Percentiles rank a stretch among this genome's conserved stretches.
These are phyloP conservation scores for Delia radicum DNA, from an alignment of 1,140 invertebrate species.

Conservation along the genomic window DNA sequence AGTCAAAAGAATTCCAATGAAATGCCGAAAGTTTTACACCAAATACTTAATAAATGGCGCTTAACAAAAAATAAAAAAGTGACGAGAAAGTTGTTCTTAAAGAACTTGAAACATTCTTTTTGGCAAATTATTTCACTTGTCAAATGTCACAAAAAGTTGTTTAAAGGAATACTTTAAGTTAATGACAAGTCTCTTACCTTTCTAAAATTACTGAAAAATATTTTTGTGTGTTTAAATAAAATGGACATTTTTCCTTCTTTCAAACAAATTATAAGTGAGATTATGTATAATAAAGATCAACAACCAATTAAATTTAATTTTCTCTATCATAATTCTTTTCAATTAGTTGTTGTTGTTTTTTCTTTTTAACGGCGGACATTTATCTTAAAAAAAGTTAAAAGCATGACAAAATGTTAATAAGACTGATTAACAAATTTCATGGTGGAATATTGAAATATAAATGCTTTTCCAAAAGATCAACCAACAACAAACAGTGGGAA, in stretches of 20 bases:
- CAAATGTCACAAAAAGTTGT: background rate
- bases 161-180: background rate
- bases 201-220: background rate
- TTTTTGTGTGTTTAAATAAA: background rate
- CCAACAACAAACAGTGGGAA: background rate
- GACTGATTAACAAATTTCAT: background rate
- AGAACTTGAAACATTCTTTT: background rate
- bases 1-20: background rate
- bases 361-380: background rate
- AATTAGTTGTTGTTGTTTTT: background rate
- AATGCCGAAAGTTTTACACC: background rate
- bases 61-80: background rate
- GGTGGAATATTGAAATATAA: background rate
- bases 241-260: too few species aligned
- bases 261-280: too few species aligned
- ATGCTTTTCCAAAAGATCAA: background rate
- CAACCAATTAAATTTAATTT: slow-evolving; percentile 5
- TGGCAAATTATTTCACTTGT: background rate
- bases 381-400: background rate
- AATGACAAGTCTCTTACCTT: background rate
- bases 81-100: background rate
- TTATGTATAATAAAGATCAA: background rate
- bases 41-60: background rate
- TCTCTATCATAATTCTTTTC: background rate
- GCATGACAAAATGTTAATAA: slow-evolving; percentile 2